Conservation (phyloP, 2,113 vertebrate genomes). For the Takifugu flavidus region DNA sequence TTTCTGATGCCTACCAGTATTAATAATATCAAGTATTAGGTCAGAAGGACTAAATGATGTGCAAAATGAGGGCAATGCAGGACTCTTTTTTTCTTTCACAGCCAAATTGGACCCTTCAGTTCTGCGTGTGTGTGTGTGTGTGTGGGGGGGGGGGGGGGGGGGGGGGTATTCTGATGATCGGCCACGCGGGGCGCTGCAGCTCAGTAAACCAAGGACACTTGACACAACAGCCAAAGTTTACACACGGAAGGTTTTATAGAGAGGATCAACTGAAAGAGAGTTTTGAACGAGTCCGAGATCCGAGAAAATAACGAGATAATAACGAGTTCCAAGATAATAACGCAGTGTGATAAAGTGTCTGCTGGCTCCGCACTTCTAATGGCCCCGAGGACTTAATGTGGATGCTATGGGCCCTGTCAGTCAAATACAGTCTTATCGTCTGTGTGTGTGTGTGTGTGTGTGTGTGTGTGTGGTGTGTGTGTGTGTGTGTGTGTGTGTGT, state of each 20-base stretch:
- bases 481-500: background rate
- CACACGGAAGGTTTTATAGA: conserved; percentile 43
- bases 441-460: conserved; percentile 15
- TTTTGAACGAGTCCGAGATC: conserved; percentile 7
- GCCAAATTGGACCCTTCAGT: conserved; percentile 59
- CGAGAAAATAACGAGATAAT: too few relatives aligned
- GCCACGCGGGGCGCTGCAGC: conserved; percentile 68
- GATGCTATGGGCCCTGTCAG: background rate
- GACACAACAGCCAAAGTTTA: conserved; percentile 67
- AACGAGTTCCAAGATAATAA: background rate
- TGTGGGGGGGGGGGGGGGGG: too few relatives aligned
- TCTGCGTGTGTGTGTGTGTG: conserved; percentile 1
- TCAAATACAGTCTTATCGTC: conserved; percentile 4
- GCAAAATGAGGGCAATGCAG: conserved; percentile 47
- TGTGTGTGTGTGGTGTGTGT: background rate
- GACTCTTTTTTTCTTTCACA: conserved; percentile 16
- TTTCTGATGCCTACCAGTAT: conserved; percentile 9
- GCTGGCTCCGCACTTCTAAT: too few relatives aligned
- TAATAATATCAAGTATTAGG: conserved; percentile 29
- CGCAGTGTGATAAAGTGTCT: too few relatives aligned
- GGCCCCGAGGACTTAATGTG: background rate
- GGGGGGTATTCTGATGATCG: background rate
- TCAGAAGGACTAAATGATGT: conserved; percentile 38
- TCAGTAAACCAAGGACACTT: conserved; percentile 25
- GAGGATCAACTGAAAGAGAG: conserved; percentile 5